Conservation (phyloP, 92 coral and sea anemone species). For the Micromussa lordhowensis region DNA sequence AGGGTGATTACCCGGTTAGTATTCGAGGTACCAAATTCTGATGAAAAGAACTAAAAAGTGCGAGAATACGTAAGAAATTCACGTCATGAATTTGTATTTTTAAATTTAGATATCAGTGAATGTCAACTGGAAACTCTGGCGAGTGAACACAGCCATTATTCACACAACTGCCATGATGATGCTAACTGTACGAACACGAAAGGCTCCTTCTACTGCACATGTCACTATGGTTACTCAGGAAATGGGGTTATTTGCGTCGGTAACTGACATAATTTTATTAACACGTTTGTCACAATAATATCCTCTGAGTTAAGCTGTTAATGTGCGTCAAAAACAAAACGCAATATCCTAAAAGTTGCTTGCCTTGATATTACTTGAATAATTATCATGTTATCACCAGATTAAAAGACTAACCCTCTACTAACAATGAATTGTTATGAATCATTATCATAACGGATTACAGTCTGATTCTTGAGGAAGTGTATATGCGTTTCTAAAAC, state of each 20-base stretch:
- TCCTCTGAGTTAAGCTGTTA: background rate
- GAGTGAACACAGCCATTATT: conserved; percentile 59
- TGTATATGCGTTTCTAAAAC: background rate
- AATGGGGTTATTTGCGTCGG: conserved; percentile 83
- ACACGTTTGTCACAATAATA: background rate
- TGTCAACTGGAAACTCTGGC: conserved; percentile 62
- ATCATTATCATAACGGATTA: background rate
- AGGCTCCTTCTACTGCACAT: conserved; percentile 92
- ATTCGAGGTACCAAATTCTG: too few species aligned
- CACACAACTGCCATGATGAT: conserved; percentile 86
- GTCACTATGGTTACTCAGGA: conserved; percentile 89
- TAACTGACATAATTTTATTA: background rate
- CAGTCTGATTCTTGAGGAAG: background rate
- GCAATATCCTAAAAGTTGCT: background rate
- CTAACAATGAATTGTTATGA: too few species aligned
- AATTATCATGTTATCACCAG: too few species aligned
- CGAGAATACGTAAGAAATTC: background rate
- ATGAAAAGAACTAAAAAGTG: too few species aligned
- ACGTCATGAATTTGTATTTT: background rate
- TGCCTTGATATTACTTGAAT: background rate
- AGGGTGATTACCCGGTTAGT: too few species aligned
- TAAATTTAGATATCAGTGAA: conserved; percentile 59
- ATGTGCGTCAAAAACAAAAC: background rate
- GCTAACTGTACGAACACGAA: conserved; percentile 87
- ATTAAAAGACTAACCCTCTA: too few species aligned